Evolutionary conservation across 2,113 vertebrate genomes (phyloP), one percentile per base, ranked within the genome.

Genomic region (Hippocampus comes): DNA sequence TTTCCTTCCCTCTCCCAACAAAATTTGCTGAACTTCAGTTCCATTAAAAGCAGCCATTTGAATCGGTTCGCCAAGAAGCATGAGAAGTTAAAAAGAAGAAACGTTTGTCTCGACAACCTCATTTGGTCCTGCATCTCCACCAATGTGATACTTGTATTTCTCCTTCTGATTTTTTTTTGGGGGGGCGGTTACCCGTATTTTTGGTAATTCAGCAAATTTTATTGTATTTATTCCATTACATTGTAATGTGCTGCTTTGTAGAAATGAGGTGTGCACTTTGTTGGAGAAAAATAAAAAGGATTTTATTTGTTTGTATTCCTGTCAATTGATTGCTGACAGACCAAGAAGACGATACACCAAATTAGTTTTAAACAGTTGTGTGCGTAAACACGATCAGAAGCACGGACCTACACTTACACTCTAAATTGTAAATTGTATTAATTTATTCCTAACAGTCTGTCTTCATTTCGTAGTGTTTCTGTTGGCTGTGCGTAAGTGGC

Each of bases 171-270:
- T 74, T 73, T 73, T 68, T 21, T 91, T 75, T 65, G 30, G 34
- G 6, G 34, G 34, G 34, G 34, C 5, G 34, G 34, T 34, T 34
- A 34, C 34, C 34, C 34, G 34, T 90, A 87, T 88, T 90, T 93
- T 92, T 93, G 79, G 79, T 12, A 70, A 76, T 84, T 84, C 83
- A 92, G 81, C 88, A 78, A 88, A 91, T 94, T 93, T 94, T 94
- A 91, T 90, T 95, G 92, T 96, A 94, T 97, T 96, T 96, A 95
- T 95, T 95, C 93, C 92, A 92, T 91, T 90, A 94, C 91, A 79
- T 91, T 93, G 90, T 94, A 93, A 91, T 87, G 93, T 95, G 94
- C 93, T 93, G 93, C 94, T 95, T 95, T 95, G 91, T 95, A 92
- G 93, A 91, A 84, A 89, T 90, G 91, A 95, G 93, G 93, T 94